phyloP scores from a whole-genome alignment of 2,797 vertebrate genomes.

The Channallabes apus region DNA sequence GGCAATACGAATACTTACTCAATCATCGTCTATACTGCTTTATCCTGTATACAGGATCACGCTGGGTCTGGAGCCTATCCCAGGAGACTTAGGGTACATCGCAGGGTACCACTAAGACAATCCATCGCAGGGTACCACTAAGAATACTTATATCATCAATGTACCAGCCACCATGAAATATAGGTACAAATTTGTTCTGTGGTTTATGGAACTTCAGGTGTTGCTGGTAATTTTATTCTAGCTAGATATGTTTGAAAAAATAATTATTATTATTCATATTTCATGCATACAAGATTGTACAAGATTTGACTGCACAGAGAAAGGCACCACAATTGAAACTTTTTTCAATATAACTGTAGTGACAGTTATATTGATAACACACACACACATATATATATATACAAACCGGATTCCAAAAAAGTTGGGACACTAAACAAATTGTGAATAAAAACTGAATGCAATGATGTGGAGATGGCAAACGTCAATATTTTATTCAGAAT shows the following conservation, averaged over 20 bases:
- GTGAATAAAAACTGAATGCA: too few species aligned
- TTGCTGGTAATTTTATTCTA: neutral
- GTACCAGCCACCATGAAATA: neutral
- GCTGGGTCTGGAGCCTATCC: too few species aligned
- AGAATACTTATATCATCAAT: neutral
- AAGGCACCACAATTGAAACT: neutral
- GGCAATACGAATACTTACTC: neutral
- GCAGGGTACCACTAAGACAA: too few species aligned
- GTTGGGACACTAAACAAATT: too few species aligned
- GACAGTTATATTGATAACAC: neutral
- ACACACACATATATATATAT: too few species aligned
- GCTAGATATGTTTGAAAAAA: neutral
- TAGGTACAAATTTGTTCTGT: neutral
- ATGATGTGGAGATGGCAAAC: too few species aligned
- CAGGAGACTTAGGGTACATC: too few species aligned
- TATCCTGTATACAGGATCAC: too few species aligned
- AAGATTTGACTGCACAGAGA: too few species aligned
- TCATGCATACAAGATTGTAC: neutral
- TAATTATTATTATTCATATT: neutral
- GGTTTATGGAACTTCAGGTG: neutral
- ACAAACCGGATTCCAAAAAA: too few species aligned
- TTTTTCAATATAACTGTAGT: neutral
- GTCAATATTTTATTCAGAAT: too few species aligned
- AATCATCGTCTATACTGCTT: too few species aligned
- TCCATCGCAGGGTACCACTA: neutral